Evolutionary conservation across 2,113 vertebrate species (phyloP).

Genomic region (Notiomystis cincta): DNA sequence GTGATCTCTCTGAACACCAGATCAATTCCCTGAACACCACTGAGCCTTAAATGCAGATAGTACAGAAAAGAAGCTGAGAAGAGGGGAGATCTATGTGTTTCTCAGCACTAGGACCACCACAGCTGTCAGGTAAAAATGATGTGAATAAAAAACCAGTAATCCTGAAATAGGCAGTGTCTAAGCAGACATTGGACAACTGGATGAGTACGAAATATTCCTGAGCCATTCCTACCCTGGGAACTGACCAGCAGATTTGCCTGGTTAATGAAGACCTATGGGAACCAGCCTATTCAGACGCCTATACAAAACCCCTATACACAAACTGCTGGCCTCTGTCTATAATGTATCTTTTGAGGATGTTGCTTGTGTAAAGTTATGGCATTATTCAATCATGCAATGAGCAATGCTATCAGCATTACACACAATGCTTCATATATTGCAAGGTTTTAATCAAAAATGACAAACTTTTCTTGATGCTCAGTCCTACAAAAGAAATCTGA

Average conservation of each 20-base stretch:
- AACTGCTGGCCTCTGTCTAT: neutral
- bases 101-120: neutral
- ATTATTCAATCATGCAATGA: neutral
- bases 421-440: neutral
- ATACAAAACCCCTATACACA: neutral
- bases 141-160: neutral
- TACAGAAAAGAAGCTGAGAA: neutral
- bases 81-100: neutral
- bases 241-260: neutral
- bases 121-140: neutral
- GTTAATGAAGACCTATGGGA: neutral
- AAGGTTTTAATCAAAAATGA: neutral
- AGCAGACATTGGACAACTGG: neutral
- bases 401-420: neutral
- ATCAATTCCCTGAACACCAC: neutral
- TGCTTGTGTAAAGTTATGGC: neutral
- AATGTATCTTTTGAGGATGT: neutral
- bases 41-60: neutral
- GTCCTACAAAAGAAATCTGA: neutral
- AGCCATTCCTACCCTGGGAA: neutral
- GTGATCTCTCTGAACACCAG: neutral
- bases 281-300: neutral
- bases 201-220: neutral
- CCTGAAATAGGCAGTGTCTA: neutral
- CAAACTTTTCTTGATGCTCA: neutral